Base-by-base conservation (phyloP, 2,113 vertebrate species). In the Perognathus longimembris region DNA sequence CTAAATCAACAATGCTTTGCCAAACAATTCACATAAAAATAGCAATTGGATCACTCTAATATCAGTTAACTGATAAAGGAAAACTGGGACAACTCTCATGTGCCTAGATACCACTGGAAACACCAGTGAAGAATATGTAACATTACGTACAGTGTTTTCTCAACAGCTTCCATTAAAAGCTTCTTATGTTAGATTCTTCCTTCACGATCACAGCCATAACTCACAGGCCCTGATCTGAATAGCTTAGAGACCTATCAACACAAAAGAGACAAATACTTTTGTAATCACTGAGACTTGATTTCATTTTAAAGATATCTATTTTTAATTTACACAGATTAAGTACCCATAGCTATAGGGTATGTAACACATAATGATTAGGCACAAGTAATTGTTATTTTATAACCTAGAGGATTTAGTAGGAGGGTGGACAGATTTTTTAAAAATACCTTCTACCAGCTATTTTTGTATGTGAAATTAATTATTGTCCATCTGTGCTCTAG, bases 1-100 rank as follows among this genome's bases (percentile, higher is more conserved):
- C 95, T 90, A 93, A 94, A 89, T 77, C 42, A 93, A 89, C 80
- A 77, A 79, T 71, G 75, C 36, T 78, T 91, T 71, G 81, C 54
- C n/a, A 79, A 50, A 90, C 6, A 91, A 84, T 76, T 87, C 78
- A 85, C 7, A 15, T 34, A 50, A 90, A 87, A 88, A 57, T n/a
- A 78, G 10, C 64, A 40, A 79, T 64, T 79, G 22, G 59, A 45
- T 94, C 66, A 63, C 17, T 67, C 77, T 66, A 66, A 36, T 30
- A 85, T 21, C 70, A 82, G 50, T 71, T 83, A 76, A 8, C 79
- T 34, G 20, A 85, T 38, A 5, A 85, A 89, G 79, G 26, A 86
- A 87, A 54, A 7, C 10, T 40, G 12, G n/a, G 28, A 59, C 32
- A 66, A 78, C 50, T 26, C 6, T 66, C 36, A 17, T 8, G 18